Conservation (phyloP, 2,888 invertebrate species). For the Gonocerus acuteangulatus region DNA sequence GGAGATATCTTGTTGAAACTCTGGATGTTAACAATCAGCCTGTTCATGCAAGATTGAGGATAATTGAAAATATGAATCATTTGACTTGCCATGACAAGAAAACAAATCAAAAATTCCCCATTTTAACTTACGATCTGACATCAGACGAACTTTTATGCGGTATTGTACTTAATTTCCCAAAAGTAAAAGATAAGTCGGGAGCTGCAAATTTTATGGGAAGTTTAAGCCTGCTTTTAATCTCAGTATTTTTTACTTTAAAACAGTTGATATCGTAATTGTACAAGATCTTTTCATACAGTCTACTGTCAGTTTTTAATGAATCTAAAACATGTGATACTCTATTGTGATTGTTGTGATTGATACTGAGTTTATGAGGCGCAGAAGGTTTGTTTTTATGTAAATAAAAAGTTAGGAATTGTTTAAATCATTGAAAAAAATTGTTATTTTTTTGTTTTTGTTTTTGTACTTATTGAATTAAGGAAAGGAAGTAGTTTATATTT, state of each 20-base stretch:
- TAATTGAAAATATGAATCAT: slow-evolving; percentile 11
- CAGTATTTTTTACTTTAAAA: not conserved
- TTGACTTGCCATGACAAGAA: slow-evolving; percentile 20
- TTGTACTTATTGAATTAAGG: no score
- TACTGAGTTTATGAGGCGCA: no score
- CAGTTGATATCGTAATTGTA: no score
- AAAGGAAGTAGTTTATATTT: no score
- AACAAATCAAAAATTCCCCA: slow-evolving; percentile 19
- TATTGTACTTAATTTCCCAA: slow-evolving; percentile 8
- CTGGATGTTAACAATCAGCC: not conserved
- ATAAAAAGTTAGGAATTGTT: no score
- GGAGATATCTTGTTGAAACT: slow-evolving; percentile 30
- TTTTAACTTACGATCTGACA: slow-evolving; percentile 31
- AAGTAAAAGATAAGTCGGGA: not conserved
- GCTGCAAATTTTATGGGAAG: not conserved
- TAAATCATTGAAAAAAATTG: no score
- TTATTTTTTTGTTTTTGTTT: no score
- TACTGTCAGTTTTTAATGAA: no score
- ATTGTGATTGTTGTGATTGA: not conserved
- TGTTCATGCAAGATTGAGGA: not conserved
- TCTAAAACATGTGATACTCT: not conserved
- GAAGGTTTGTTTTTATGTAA: no score
- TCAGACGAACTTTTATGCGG: slow-evolving; percentile 20
- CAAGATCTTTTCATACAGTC: no score
- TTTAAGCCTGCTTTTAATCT: not conserved